These are phyloP conservation scores for Magallana angulata DNA, from an alignment of 1,140 invertebrate species.

Conservation along the genomic window DNA sequence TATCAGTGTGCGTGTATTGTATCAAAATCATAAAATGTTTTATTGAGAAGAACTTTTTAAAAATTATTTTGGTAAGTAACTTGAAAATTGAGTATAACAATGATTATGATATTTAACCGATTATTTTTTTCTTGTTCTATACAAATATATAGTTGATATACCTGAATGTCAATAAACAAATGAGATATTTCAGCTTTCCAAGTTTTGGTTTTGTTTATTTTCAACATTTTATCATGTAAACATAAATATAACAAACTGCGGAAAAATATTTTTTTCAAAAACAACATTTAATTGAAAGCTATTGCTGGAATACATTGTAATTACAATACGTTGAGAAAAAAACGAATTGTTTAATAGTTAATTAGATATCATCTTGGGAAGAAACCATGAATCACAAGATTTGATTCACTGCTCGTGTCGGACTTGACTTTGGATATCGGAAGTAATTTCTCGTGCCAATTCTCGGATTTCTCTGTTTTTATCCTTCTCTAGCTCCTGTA, in stretches of 20 bases:
- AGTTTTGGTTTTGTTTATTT: neutral
- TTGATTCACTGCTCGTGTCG: slow-evolving; percentile 31
- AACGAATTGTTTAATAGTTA: no score
- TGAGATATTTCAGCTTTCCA: neutral
- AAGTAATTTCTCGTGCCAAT: slow-evolving; percentile 45
- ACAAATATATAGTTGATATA: neutral
- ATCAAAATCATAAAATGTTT: neutral
- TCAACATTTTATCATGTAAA: neutral
- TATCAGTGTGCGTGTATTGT: no score
- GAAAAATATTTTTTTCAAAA: neutral
- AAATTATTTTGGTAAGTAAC: neutral
- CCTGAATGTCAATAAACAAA: neutral
- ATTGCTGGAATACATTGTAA: no score
- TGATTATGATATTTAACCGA: neutral
- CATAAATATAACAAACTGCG: neutral
- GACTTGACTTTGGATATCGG: slow-evolving; percentile 53
- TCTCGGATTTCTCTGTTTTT: slow-evolving; percentile 55
- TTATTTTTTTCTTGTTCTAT: no score
- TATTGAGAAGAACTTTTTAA: neutral
- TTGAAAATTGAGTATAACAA: neutral
- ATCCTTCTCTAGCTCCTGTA: slow-evolving; percentile 43
- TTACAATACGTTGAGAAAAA: no score
- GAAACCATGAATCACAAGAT: no score
- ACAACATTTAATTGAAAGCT: neutral
- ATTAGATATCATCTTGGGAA: no score